Percentiles rank a stretch among this genome's conserved stretches.
Evolutionary conservation across 2,797 vertebrate genomes (phyloP).

Genomic region (Channallabes apus): DNA sequence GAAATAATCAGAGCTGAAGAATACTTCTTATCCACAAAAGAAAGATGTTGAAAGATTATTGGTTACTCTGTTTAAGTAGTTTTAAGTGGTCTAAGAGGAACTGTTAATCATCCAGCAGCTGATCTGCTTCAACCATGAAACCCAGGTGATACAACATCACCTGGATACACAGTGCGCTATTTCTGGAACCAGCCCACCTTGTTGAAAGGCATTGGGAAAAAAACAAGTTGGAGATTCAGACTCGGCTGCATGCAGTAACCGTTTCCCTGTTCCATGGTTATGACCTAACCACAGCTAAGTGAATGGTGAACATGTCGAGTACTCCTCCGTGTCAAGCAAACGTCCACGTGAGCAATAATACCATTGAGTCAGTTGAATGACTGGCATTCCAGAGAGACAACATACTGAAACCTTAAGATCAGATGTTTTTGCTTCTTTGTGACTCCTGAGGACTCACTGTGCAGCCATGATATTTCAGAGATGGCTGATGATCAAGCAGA

Average conservation of each 20-base stretch:
- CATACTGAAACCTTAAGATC: not conserved
- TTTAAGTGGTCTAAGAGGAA: not conserved
- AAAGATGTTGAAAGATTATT: not conserved
- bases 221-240: not conserved
- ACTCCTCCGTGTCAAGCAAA: not conserved
- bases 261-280: constrained; percentile 8
- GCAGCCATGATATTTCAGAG: not conserved
- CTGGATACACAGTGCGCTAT: not conserved
- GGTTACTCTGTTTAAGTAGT: not conserved
- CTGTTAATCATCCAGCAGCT: not conserved
- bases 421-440: constrained; percentile 7
- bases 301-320: not conserved
- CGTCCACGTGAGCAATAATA: not conserved
- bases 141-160: no score
- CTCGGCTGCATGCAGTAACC: no score
- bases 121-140: not conserved
- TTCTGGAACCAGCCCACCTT: not conserved
- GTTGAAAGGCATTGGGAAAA: not conserved
- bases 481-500: not conserved
- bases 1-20: not conserved
- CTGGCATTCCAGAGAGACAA: not conserved
- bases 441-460: not conserved
- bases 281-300: constrained; percentile 9
- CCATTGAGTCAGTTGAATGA: not conserved
- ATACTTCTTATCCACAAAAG: not conserved